Percentiles rank a stretch among this genome's conserved stretches.
Evolutionary conservation across 2,113 vertebrate genomes (phyloP).

Genomic region (Anthoscopus minutus): DNA sequence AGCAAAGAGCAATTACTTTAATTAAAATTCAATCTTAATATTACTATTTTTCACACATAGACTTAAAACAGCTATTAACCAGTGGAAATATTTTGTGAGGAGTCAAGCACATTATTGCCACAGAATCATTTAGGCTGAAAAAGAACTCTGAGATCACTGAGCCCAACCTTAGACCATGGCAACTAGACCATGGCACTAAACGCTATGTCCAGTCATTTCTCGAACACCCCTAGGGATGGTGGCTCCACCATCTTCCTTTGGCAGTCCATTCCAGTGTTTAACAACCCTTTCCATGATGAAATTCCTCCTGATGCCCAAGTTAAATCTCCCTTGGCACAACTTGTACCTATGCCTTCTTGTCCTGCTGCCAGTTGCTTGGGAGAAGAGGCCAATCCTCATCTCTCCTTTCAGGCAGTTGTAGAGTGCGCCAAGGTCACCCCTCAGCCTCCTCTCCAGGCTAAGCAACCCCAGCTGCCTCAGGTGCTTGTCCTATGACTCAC

Average conservation of each 20-base stretch:
- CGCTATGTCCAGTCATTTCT: fast-evolving
- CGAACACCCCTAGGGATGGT: neutral
- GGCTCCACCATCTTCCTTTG: neutral
- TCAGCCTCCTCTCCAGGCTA: neutral
- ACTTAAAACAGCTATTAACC: neutral
- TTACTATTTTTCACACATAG: neutral
- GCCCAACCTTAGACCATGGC: neutral
- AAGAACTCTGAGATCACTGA: neutral
- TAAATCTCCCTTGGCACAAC: neutral
- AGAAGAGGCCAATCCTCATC: neutral
- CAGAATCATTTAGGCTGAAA: neutral
- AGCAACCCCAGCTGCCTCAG: neutral
- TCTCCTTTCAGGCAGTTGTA: neutral
- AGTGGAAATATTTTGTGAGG: neutral
- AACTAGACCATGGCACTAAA: neutral
- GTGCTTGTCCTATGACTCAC: neutral
- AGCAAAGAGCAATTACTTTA: neutral
- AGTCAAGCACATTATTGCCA: neutral
- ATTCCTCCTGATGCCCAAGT: neutral
- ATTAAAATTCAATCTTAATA: neutral
- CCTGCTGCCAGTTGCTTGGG: neutral
- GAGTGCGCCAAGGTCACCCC: neutral
- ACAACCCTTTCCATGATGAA: neutral
- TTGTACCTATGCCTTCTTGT: neutral
- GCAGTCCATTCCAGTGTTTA: neutral